These are phyloP conservation scores for Catocala nupta DNA, from an alignment of 2,888 invertebrate genomes.

Conservation along the genomic window DNA sequence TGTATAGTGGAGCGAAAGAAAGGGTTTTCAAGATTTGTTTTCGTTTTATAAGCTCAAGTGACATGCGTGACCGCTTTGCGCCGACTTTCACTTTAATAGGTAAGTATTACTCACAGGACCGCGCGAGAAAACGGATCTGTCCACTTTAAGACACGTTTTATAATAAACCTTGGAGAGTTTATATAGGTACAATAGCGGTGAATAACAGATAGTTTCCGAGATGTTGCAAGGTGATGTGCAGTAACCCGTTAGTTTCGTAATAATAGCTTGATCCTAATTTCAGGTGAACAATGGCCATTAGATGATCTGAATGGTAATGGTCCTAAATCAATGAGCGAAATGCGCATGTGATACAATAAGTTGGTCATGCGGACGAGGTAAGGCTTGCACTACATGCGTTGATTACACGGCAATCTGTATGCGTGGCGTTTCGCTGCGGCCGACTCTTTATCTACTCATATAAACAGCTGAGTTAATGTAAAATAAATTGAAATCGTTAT, in stretches of 20 bases:
- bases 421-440: slow-evolving; percentile 48
- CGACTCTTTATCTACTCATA: slow-evolving; percentile 38
- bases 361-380: slow-evolving; percentile 75
- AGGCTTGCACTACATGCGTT: slow-evolving; percentile 59
- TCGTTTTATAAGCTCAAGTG: slow-evolving; percentile 27
- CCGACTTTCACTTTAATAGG: slow-evolving; percentile 42
- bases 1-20: slow-evolving; percentile 19
- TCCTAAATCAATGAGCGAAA: slow-evolving; percentile 69
- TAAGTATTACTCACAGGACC: slow-evolving; percentile 14
- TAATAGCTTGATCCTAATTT: slow-evolving; percentile 62
- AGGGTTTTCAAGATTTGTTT: slow-evolving; percentile 30
- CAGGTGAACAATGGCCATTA: slow-evolving; percentile 53
- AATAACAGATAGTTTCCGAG: slow-evolving; percentile 14
- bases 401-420: slow-evolving; percentile 68
- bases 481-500: slow-evolving; percentile 5
- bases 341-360: slow-evolving; percentile 70
- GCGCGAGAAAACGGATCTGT: slow-evolving; percentile 14
- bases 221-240: slow-evolving; percentile 7
- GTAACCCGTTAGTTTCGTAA: slow-evolving; percentile 55
- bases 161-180: not conserved
- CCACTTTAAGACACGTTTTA: slow-evolving; percentile 20
- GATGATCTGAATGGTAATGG: slow-evolving; percentile 76
- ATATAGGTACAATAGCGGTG: not conserved
- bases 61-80: slow-evolving; percentile 37
- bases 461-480: slow-evolving; percentile 14